Percentiles rank a stretch among this genome's conserved stretches.
Conservation (phyloP, 2,113 vertebrate species). For the Tyrannus savana region DNA sequence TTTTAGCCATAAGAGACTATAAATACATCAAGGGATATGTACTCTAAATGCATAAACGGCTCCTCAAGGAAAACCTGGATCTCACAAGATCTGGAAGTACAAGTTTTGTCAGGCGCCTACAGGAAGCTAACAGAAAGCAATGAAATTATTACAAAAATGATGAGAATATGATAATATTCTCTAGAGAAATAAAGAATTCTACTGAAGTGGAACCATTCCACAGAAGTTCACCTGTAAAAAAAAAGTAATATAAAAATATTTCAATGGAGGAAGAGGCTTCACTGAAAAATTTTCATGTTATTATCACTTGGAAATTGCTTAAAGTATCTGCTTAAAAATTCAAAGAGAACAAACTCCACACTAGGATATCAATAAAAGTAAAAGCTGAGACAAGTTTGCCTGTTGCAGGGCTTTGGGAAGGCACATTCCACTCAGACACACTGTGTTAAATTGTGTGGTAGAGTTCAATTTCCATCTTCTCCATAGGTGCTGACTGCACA, state of each 20-base stretch:
- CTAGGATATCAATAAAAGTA: background rate
- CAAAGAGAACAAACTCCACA: background rate
- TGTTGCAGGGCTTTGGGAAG: background rate
- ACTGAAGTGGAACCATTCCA: background rate
- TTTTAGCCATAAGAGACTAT: background rate
- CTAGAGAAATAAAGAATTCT: background rate
- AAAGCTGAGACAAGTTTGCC: background rate
- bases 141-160: background rate
- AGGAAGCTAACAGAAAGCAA: background rate
- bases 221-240: background rate
- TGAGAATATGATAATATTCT: background rate
- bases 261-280: background rate
- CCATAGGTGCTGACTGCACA: background rate
- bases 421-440: background rate
- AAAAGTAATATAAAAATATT: background rate
- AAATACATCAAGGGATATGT: background rate
- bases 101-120: background rate
- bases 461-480: background rate
- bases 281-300: background rate
- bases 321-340: background rate
- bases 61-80: background rate
- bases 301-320: background rate
- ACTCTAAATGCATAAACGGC: background rate
- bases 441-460: background rate
- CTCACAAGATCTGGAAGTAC: background rate